Evolutionary conservation across 92 coral and sea anemone species (phyloP).

Genomic region (Virgularia gustaviana): DNA sequence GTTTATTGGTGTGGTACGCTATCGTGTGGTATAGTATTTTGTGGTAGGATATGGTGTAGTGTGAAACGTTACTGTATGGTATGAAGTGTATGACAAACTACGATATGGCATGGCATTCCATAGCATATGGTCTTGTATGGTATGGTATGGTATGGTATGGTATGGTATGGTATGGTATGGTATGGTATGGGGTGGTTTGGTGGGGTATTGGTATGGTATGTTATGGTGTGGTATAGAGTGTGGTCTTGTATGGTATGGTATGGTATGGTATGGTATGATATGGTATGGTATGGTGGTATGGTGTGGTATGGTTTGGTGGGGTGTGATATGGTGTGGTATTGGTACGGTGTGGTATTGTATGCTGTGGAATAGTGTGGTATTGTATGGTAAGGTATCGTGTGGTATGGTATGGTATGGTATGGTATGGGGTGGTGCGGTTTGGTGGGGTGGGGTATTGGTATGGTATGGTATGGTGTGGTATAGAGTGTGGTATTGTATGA

Average conservation of each 20-base stretch:
- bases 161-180: slow-evolving; percentile 7
- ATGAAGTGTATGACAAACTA: background rate
- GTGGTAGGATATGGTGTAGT: background rate
- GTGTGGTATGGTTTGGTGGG: background rate
- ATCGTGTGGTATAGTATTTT: background rate
- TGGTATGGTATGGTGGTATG: background rate
- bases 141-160: slow-evolving; percentile 6
- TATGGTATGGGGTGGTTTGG: background rate
- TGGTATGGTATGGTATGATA: background rate
- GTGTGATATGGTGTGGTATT: slow-evolving; percentile 2
- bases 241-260: background rate
- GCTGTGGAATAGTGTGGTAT: slow-evolving; percentile 8
- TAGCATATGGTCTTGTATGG: background rate
- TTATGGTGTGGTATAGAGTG: background rate
- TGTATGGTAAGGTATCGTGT: background rate
- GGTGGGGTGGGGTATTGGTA: background rate
- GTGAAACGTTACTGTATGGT: background rate
- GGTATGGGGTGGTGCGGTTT: background rate
- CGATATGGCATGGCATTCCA: slow-evolving; percentile 1
- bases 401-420: background rate
- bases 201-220: slow-evolving; percentile 4
- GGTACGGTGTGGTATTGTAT: slow-evolving; percentile 15
- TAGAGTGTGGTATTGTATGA: slow-evolving; percentile 1
- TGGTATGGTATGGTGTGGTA: slow-evolving; percentile 12
- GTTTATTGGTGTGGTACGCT: no score